Base-by-base conservation (phyloP, 2,797 vertebrate species). In the Pantherophis alleghaniensis region DNA sequence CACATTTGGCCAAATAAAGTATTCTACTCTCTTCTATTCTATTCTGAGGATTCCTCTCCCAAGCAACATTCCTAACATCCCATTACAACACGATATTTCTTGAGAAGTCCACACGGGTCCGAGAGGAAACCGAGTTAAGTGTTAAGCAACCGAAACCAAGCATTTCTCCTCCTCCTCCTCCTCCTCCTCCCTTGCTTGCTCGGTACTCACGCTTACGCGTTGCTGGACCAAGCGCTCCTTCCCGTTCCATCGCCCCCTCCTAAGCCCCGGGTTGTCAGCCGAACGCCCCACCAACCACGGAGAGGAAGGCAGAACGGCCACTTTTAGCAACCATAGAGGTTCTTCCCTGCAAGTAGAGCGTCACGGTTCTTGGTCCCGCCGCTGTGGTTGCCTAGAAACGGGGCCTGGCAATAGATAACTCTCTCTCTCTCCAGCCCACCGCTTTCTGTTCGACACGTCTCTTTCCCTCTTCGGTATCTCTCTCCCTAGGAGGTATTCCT, bases 261-360 rank as follows among this genome's bases (percentile, higher is more conserved):
- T 24, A 47, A 14, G 22, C 28, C 10, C 20, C 63, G 51, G 79
- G 32, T 63, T 56, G 59, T 59, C 90, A 93, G 53, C 90, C 90
- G 55, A 93, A 93, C 74, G 42, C 86, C 63, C 90, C 92, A 86
- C 63, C 90, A 91, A 91, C 86, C 92, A 93, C 28, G 42, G 87
- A 93, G 92, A 89, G 6, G 55, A 14, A 74, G 56, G 53, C n/a
- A 10, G 86, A 88, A 13, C 90, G 92, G n/a, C 86, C 47, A 47
- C 56, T 18, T 61, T 42, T 13, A 24, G 12, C 10, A 2, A 56
- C 90, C 92, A 93, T 63, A 91, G 90, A 93, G 90, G 55, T 10
- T 16, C 90, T 18, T 91, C 90, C 90, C 57, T 26, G 5, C 63
- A 22, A 90, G n/a, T 89, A 93, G 92, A 93, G 86, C 87, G 92